Conservation (phyloP, 2,113 vertebrate species). For the Notothenia rossii region DNA sequence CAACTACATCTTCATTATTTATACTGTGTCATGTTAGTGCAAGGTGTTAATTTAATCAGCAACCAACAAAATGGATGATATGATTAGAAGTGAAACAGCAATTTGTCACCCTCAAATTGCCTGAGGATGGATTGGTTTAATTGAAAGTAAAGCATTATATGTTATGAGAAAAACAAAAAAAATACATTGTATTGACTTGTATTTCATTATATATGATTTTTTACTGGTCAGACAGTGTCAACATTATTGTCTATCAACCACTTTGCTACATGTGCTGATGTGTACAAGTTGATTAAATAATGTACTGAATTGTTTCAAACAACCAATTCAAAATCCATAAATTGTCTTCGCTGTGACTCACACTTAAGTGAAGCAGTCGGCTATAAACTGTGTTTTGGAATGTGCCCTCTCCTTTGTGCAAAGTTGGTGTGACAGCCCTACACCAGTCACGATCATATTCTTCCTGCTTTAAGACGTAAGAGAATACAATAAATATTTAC, state of each 20-base stretch:
- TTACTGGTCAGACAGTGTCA: no score
- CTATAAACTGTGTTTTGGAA: neutral
- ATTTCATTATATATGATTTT: neutral
- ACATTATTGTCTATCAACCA: neutral
- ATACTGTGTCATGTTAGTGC: conserved; percentile 22
- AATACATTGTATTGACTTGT: neutral
- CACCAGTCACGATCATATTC: neutral
- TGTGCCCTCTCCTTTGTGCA: neutral
- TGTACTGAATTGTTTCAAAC: neutral
- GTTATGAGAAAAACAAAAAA: neutral
- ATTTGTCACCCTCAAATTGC: conserved; percentile 52
- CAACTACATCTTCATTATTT: conserved; percentile 47
- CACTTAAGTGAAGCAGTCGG: conserved; percentile 8
- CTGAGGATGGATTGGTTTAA: conserved; percentile 13
- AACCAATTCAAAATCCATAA: neutral
- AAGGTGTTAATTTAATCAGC: conserved; percentile 61
- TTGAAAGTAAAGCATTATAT: neutral
- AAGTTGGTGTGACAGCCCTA: neutral
- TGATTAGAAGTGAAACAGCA: conserved; percentile 52
- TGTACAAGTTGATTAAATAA: neutral
- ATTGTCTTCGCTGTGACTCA: neutral
- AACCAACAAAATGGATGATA: conserved; percentile 52
- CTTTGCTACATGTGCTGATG: neutral
- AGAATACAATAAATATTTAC: conserved; percentile 29
- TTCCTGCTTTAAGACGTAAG: conserved; percentile 21